Conservation (phyloP, 30 jellyfish, hydroid and myxozoan genomes). For the Rhopilema esculentum region DNA sequence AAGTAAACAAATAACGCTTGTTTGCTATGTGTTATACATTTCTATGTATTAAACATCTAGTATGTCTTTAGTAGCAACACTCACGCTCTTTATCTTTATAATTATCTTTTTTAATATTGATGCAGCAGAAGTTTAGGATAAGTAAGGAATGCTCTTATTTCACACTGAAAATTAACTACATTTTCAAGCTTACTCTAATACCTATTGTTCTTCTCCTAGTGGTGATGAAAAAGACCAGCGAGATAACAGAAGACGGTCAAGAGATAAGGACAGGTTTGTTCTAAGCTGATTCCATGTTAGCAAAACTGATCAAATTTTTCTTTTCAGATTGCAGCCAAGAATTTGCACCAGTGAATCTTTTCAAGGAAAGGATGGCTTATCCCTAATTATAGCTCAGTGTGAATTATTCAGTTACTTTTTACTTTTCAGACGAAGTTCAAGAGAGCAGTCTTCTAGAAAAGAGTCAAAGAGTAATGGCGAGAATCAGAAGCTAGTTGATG, state of each 20-base stretch:
- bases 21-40: no score
- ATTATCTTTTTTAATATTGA: no score
- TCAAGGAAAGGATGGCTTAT: background rate
- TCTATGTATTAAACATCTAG: no score
- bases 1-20: no score
- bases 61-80: no score
- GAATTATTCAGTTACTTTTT: no score
- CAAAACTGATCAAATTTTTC: slow-evolving; percentile 11
- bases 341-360: background rate
- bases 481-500: slow-evolving; percentile 48
- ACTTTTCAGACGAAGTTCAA: slow-evolving; percentile 7
- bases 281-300: background rate
- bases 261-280: slow-evolving; percentile 66
- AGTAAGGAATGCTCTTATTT: no score
- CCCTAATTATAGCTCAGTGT: background rate
- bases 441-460: slow-evolving; percentile 8
- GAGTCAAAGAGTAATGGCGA: slow-evolving; percentile 19
- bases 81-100: no score
- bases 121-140: no score
- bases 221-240: slow-evolving; percentile 37
- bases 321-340: background rate
- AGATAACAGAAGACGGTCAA: slow-evolving; percentile 43
- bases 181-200: no score
- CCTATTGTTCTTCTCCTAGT: background rate
- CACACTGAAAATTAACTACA: no score